These are phyloP conservation scores for Bungarus multicinctus DNA, from an alignment of 2,113 vertebrate genomes.

Conservation along the genomic window DNA sequence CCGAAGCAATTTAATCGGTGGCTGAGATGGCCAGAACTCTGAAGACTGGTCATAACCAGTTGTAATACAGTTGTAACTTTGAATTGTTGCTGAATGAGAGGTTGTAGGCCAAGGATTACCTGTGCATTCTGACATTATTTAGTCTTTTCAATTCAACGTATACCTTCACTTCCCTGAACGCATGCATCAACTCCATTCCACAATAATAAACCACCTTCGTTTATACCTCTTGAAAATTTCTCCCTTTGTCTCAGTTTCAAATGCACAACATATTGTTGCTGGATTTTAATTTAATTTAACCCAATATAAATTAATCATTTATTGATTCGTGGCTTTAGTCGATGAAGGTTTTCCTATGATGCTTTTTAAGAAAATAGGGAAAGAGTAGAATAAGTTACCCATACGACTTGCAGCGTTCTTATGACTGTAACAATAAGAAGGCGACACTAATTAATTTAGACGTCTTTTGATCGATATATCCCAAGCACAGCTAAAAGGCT, in stretches of 20 bases:
- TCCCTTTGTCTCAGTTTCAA: not conserved
- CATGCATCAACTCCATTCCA: not conserved
- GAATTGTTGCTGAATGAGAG: not conserved
- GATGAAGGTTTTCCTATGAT: not conserved
- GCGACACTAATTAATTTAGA: not conserved
- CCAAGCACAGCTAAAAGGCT: not conserved
- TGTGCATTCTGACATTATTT: not conserved
- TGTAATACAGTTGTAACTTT: not conserved
- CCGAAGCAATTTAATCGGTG: not conserved
- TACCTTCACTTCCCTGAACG: not conserved
- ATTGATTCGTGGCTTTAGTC: not conserved
- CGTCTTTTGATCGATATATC: not conserved
- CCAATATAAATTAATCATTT: not conserved
- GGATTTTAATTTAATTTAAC: not conserved
- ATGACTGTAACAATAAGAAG: not conserved
- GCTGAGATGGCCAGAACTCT: not conserved
- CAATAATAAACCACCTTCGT: not conserved
- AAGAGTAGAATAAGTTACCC: not conserved
- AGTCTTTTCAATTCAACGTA: not conserved
- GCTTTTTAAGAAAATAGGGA: not conserved
- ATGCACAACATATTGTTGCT: not conserved
- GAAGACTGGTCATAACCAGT: not conserved
- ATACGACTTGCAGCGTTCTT: not conserved
- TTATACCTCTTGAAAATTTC: not conserved
- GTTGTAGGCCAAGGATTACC: not conserved